Evolutionary conservation across 2,888 invertebrate genomes (phyloP).

Genomic region (Plusia festucae): DNA sequence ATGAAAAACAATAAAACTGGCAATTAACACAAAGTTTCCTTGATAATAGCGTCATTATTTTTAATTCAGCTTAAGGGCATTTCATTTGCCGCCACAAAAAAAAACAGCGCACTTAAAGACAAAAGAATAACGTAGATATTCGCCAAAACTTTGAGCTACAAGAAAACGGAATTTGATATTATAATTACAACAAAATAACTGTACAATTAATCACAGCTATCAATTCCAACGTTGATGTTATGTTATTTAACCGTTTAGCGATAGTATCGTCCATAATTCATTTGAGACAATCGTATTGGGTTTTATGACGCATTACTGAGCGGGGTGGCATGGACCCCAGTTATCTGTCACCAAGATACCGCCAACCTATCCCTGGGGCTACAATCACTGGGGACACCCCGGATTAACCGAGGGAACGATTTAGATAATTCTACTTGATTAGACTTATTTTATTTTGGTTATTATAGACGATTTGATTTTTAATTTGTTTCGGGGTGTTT

Average conservation of each 20-base stretch:
- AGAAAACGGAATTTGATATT: neutral
- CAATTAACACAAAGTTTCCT: neutral
- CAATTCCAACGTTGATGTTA: slow-evolving; percentile 50
- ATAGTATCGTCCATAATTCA: slow-evolving; percentile 75
- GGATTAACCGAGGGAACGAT: slow-evolving; percentile 64
- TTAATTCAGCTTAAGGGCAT: neutral
- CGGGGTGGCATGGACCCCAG: slow-evolving; percentile 66
- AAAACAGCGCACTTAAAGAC: neutral
- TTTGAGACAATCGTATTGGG: slow-evolving; percentile 81
- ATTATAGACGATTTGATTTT: slow-evolving; percentile 57
- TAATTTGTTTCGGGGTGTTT: slow-evolving; percentile 46
- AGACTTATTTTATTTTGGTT: slow-evolving; percentile 56
- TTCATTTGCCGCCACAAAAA: neutral
- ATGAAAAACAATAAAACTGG: slow-evolving; percentile 1
- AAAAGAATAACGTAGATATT: neutral
- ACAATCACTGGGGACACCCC: slow-evolving; percentile 62
- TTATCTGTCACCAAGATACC: slow-evolving; percentile 84
- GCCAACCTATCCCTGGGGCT: slow-evolving; percentile 81
- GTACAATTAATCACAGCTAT: slow-evolving; percentile 52
- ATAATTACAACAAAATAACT: neutral
- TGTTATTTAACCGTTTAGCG: slow-evolving; percentile 72
- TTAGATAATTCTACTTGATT: slow-evolving; percentile 57
- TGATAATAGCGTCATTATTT: slow-evolving; percentile 1
- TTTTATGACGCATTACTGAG: slow-evolving; percentile 86
- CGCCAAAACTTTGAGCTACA: neutral